Conservation (phyloP, 2,797 vertebrate species). For the Neostethus bicornis region DNA sequence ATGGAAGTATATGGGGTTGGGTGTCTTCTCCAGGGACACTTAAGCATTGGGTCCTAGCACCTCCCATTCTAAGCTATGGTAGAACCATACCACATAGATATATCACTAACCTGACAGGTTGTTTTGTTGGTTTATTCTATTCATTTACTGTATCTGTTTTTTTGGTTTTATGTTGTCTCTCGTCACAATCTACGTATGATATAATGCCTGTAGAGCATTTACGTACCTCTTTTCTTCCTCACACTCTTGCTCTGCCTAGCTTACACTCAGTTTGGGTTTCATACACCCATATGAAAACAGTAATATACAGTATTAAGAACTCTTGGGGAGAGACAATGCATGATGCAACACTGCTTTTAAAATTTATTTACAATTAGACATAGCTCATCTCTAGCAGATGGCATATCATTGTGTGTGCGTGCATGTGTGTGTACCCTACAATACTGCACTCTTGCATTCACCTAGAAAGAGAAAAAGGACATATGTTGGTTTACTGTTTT, state of each 20-base stretch:
- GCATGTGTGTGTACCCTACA: too few species aligned
- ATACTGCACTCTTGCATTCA: conserved; percentile 6
- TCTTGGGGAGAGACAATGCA: conserved; percentile 53
- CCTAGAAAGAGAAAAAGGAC: conserved; percentile 12
- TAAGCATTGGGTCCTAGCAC: too few species aligned
- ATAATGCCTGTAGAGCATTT: conserved; percentile 53
- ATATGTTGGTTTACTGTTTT: conserved; percentile 24
- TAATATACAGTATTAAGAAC: conserved; percentile 55
- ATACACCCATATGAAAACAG: conserved; percentile 51
- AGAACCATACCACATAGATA: too few species aligned
- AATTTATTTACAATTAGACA: conserved; percentile 50
- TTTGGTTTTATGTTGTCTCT: conserved; percentile 32
- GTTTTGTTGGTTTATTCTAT: too few species aligned
- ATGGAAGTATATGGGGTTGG: too few species aligned
- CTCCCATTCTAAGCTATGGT: too few species aligned
- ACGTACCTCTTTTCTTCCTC: conserved; percentile 18
- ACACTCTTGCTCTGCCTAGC: conserved; percentile 9
- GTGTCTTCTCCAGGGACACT: too few species aligned
- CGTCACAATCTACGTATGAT: conserved; percentile 29
- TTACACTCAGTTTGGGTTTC: conserved; percentile 37
- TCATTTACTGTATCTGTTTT: conserved; percentile 7
- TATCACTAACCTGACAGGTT: too few species aligned
- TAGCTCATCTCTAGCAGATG: conserved; percentile 37
- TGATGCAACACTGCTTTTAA: conserved; percentile 37
- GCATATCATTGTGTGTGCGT: conserved; percentile 7